A percentile compares a stretch with the other conserved stretches of the same genome.
phyloP scores from a whole-genome alignment of 2,888 invertebrate genomes.

The Hydropsyche betteni region DNA sequence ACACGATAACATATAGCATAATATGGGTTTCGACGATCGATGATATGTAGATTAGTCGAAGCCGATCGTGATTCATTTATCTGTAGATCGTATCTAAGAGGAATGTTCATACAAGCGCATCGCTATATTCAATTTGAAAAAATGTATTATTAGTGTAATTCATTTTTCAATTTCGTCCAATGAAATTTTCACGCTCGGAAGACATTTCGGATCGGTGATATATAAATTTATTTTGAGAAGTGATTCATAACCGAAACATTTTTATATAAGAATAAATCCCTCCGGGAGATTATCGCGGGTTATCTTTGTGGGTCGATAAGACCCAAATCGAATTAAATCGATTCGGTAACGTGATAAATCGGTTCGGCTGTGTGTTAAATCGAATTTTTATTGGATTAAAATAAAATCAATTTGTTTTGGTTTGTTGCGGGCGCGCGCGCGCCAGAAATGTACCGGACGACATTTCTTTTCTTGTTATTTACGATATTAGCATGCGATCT shows the following conservation, averaged over 20 bases:
- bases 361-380: constrained; percentile 42
- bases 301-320: constrained; percentile 36
- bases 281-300: constrained; percentile 24
- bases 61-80: constrained; percentile 36
- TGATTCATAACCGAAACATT: constrained; percentile 36
- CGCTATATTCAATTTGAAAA: no score
- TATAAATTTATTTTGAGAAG: background rate
- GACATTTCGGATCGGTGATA: background rate
- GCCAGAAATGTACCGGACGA: background rate
- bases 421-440: constrained; percentile 16
- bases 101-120: background rate
- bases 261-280: background rate
- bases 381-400: constrained; percentile 43
- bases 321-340: constrained; percentile 44
- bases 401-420: constrained; percentile 41
- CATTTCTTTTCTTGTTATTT: background rate
- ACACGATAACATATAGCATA: constrained; percentile 41
- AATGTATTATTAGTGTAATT: no score
- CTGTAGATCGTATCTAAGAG: constrained; percentile 27
- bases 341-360: constrained; percentile 45
- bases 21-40: constrained; percentile 37
- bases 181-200: constrained; percentile 19
- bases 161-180: background rate
- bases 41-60: constrained; percentile 39
- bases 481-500: no score